Percentiles rank a stretch among this genome's conserved stretches.
These are phyloP conservation scores for Drosophila triauraria DNA, from an alignment of 1,140 invertebrate genomes.

Conservation along the genomic window DNA sequence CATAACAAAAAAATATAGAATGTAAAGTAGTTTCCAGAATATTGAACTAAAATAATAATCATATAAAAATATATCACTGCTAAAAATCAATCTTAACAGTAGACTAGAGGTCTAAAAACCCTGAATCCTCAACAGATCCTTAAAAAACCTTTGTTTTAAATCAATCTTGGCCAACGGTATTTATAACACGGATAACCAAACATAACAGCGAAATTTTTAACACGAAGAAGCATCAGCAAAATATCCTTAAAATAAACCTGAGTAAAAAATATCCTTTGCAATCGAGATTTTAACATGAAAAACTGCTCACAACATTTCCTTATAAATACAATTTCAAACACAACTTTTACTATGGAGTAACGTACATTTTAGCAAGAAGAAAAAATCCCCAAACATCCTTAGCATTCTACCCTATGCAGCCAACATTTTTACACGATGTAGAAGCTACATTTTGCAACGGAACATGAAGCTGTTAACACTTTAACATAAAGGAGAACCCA, in stretches of 20 bases:
- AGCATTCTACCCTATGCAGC: too few relatives aligned
- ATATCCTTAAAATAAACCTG: background rate
- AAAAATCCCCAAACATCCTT: too few relatives aligned
- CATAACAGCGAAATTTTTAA: background rate
- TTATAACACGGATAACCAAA: background rate
- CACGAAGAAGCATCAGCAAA: background rate
- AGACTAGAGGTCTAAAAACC: too few relatives aligned
- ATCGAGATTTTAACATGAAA: constrained; percentile 7
- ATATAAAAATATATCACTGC: too few relatives aligned
- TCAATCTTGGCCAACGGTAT: background rate
- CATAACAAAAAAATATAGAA: too few relatives aligned
- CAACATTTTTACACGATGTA: background rate
- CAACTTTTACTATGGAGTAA: background rate
- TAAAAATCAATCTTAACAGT: too few relatives aligned
- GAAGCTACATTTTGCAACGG: background rate
- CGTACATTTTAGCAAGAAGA: background rate
- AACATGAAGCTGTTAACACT: background rate
- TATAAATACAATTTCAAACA: background rate
- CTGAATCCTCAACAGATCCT: too few relatives aligned
- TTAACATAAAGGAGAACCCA: background rate
- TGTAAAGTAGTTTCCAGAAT: too few relatives aligned
- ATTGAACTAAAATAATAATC: too few relatives aligned
- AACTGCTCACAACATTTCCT: too few relatives aligned
- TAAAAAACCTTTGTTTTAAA: background rate
- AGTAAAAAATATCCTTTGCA: background rate